phyloP scores from a whole-genome alignment of 2,113 vertebrate species.

The Alosa alosa region DNA sequence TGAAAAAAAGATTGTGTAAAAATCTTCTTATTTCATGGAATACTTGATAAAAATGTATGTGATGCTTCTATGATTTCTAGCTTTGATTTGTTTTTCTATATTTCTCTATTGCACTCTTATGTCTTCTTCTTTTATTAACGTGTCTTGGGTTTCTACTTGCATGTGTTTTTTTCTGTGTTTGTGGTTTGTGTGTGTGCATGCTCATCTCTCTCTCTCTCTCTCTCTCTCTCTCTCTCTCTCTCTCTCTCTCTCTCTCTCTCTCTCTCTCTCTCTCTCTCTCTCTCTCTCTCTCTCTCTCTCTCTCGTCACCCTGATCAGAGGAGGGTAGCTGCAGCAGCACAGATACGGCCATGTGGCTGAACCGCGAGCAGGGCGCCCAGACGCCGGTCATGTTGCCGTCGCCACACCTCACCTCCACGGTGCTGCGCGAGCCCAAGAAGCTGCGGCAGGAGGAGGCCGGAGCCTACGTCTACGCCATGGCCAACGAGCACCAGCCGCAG shows the following conservation, averaged over 20 bases:
- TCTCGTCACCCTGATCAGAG: conserved; percentile 68
- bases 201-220: background rate
- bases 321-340: conserved; percentile 93
- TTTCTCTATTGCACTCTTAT: too few relatives aligned
- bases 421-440: conserved; percentile 94
- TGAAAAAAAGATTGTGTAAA: background rate
- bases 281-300: background rate
- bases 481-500: conserved; percentile 84
- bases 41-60: too few relatives aligned
- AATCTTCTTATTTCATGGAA: too few relatives aligned
- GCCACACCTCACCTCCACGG: conserved; percentile 93
- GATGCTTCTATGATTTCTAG: too few relatives aligned
- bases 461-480: conserved; percentile 92
- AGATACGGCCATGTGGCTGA: conserved; percentile 82
- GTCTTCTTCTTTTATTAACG: too few relatives aligned
- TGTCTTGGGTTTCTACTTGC: too few relatives aligned
- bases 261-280: background rate
- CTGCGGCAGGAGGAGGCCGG: conserved; percentile 88
- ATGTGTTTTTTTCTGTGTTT: background rate
- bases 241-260: conserved; percentile 31
- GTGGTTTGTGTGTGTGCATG: background rate
- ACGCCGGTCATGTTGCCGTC: conserved; percentile 95
- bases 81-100: too few relatives aligned
- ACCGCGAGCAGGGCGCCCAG: conserved; percentile 87
- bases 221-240: background rate